phyloP scores from a whole-genome alignment of 2,888 invertebrate species.

The Colletes collaris region DNA sequence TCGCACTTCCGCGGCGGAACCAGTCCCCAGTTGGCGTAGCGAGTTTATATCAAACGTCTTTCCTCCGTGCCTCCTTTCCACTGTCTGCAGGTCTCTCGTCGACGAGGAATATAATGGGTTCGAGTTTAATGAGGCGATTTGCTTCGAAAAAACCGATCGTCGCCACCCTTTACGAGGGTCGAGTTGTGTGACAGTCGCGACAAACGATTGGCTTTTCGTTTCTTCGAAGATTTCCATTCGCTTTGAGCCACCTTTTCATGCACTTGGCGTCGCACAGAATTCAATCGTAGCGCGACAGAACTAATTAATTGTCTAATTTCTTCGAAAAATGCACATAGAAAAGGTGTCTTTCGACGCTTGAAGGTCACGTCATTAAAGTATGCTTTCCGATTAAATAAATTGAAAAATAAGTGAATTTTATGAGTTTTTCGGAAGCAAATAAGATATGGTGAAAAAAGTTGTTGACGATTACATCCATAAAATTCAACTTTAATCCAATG shows the following conservation, averaged over 20 bases:
- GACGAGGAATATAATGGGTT: conserved; percentile 40
- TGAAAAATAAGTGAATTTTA: too few species aligned
- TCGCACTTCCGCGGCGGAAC: conserved; percentile 17
- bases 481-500: too few species aligned
- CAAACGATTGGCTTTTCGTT: conserved; percentile 63
- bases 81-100: background rate
- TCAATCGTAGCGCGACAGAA: too few species aligned
- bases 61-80: conserved; percentile 7
- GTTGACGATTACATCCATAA: too few species aligned
- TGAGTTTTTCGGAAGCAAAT: too few species aligned
- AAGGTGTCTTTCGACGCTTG: too few species aligned
- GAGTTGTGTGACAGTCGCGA: conserved; percentile 25
- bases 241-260: conserved; percentile 28
- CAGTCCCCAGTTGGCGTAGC: background rate
- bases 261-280: too few species aligned
- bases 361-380: too few species aligned
- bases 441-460: too few species aligned
- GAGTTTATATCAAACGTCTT: conserved; percentile 16
- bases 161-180: conserved; percentile 15
- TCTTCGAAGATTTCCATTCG: conserved; percentile 66
- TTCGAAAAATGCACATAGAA: too few species aligned
- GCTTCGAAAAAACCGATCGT: conserved; percentile 34
- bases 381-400: too few species aligned
- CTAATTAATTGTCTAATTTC: too few species aligned
- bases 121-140: conserved; percentile 53